A percentile compares a stretch with the other conserved stretches of the same genome.
Conservation (phyloP, 1,140 invertebrate species). For the Micrasema minimum region DNA sequence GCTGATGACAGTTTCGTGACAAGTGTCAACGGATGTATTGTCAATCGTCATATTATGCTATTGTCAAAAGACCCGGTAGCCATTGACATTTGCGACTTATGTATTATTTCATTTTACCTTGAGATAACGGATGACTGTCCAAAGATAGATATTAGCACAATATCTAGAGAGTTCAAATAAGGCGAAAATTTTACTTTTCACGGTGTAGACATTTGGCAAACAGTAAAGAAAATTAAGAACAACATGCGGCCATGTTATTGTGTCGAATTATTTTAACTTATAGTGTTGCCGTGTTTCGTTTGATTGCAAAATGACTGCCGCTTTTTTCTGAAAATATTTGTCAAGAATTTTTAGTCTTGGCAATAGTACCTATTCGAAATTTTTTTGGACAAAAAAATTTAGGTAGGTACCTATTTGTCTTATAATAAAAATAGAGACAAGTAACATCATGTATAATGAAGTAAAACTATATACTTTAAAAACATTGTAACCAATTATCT, state of each 20-base stretch:
- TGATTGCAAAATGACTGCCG: too few species aligned
- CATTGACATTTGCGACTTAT: constrained; percentile 40
- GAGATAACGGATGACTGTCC: background rate
- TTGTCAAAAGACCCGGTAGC: constrained; percentile 40
- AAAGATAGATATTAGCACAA: background rate
- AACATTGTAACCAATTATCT: too few species aligned
- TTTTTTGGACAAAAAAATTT: too few species aligned
- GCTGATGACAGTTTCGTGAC: background rate
- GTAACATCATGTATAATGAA: too few species aligned
- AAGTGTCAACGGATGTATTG: constrained; percentile 5
- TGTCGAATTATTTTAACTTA: constrained; percentile 42
- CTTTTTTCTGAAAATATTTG: too few species aligned
- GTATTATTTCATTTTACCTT: constrained; percentile 19
- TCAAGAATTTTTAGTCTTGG: too few species aligned
- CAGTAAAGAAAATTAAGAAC: constrained; percentile 50
- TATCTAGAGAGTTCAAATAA: background rate
- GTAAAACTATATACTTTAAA: too few species aligned
- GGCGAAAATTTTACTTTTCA: background rate
- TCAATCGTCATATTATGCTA: constrained; percentile 18
- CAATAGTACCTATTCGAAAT: too few species aligned
- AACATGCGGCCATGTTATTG: constrained; percentile 51
- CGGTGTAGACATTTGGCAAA: constrained; percentile 41
- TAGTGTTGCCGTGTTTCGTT: constrained; percentile 16
- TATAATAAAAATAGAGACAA: too few species aligned
- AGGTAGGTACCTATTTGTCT: too few species aligned